Conservation (phyloP, 2,797 vertebrate genomes). For the Gobio occitaniae region DNA sequence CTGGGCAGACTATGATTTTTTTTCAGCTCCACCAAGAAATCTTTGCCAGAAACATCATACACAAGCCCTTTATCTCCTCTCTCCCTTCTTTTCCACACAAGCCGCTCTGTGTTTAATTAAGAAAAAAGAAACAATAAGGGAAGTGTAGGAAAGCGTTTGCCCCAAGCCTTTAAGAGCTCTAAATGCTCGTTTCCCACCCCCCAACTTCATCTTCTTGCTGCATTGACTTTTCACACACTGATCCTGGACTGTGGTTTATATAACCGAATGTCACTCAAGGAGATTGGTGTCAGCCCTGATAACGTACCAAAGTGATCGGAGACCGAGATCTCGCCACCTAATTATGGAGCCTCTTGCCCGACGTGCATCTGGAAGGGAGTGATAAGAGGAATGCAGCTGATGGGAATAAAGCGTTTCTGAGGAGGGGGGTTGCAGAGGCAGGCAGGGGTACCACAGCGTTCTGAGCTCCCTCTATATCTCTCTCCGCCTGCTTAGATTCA, state of each 20-base stretch:
- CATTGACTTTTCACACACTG: constrained; percentile 63
- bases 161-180: constrained; percentile 34
- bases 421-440: constrained; percentile 25
- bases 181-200: constrained; percentile 27
- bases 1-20: constrained; percentile 24
- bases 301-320: constrained; percentile 59
- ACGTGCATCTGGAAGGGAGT: constrained; percentile 53
- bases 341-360: constrained; percentile 61
- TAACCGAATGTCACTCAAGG: constrained; percentile 68
- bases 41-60: constrained; percentile 46
- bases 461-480: constrained; percentile 34
- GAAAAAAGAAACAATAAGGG: constrained; percentile 51
- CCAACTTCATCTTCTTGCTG: constrained; percentile 53
- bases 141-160: constrained; percentile 29
- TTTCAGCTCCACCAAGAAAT: constrained; percentile 44
- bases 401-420: constrained; percentile 56
- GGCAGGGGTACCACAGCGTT: constrained; percentile 3
- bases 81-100: constrained; percentile 31
- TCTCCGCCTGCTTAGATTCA: constrained; percentile 50
- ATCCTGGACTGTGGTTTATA: constrained; percentile 60
- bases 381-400: constrained; percentile 63
- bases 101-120: constrained; percentile 55
- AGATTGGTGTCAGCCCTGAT: constrained; percentile 66
- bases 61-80: constrained; percentile 51
- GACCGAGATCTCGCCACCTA: constrained; percentile 62